Percentiles rank a stretch among this genome's conserved stretches.
phyloP scores from a whole-genome alignment of 2,113 vertebrate genomes.

The Origma solitaria region DNA sequence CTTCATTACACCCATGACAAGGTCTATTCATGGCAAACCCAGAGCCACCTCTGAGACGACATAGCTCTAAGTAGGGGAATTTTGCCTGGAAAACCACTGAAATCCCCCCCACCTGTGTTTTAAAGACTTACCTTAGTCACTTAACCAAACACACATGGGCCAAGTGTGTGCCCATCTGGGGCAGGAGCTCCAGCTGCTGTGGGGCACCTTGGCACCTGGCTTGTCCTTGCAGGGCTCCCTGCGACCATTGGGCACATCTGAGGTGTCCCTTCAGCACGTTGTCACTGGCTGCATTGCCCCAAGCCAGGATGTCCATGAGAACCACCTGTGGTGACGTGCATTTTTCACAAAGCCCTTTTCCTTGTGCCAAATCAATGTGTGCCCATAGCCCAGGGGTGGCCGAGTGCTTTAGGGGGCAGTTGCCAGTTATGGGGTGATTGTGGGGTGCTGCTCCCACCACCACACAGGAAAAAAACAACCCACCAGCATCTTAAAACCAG shows the following conservation, averaged over 20 bases:
- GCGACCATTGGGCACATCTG: neutral
- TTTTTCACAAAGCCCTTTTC: neutral
- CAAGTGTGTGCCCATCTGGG: neutral
- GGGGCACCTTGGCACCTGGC: neutral
- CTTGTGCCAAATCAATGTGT: rapidly evolving
- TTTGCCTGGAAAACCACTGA: neutral
- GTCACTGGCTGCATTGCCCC: neutral
- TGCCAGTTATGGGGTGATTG: neutral
- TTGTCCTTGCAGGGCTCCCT: neutral
- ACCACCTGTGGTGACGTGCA: no score
- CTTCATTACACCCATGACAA: neutral
- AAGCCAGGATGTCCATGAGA: rapidly evolving
- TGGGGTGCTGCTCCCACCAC: neutral
- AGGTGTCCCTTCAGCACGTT: neutral
- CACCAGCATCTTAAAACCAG: neutral
- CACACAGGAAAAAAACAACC: neutral
- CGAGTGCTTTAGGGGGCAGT: neutral
- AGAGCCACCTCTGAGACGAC: neutral
- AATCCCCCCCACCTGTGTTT: neutral
- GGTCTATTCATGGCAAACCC: neutral
- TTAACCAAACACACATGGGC: rapidly evolving
- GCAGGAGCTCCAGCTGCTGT: neutral
- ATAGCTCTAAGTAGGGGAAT: neutral
- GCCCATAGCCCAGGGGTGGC: neutral
- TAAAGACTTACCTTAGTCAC: neutral